Percentiles rank a stretch among this genome's conserved stretches.
Evolutionary conservation across 1,140 invertebrate genomes (phyloP).

Genomic region (Scaptomyza graminum): DNA sequence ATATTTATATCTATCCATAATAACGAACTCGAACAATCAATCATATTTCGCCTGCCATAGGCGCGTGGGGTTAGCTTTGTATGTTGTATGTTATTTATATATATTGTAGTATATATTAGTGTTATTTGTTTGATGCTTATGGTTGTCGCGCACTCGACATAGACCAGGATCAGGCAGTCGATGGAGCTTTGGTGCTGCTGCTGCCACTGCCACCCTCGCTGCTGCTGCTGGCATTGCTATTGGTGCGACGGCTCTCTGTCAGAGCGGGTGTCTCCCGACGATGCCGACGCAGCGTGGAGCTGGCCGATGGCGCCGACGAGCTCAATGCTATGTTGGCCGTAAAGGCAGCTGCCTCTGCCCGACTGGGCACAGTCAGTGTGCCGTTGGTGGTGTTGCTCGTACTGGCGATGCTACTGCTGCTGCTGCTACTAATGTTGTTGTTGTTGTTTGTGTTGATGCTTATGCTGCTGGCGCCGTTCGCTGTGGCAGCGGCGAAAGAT

Average conservation of each 20-base stretch:
- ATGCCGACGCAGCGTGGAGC: constrained; percentile 72
- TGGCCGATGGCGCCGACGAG: constrained; percentile 74
- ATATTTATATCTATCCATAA: constrained; percentile 44
- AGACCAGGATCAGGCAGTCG: constrained; percentile 76
- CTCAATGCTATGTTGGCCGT: constrained; percentile 74
- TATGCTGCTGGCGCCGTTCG: constrained; percentile 54
- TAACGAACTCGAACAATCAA: constrained; percentile 76
- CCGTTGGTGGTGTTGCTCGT: constrained; percentile 25
- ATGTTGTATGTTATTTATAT: constrained; percentile 5
- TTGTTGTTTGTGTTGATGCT: constrained; percentile 5
- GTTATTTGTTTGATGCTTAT: constrained; percentile 39
- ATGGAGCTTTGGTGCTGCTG: constrained; percentile 54
- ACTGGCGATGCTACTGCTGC: constrained; percentile 9
- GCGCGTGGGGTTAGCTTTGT: constrained; percentile 74
- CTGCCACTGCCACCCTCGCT: constrained; percentile 30
- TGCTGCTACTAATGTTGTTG: constrained; percentile 3
- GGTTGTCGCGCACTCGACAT: constrained; percentile 56
- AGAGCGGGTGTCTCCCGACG: constrained; percentile 63
- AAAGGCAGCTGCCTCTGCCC: constrained; percentile 71
- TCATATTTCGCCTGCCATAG: constrained; percentile 77
- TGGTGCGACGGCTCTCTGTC: constrained; percentile 64
- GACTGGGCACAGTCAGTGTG: constrained; percentile 68
- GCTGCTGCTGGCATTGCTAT: constrained; percentile 68
- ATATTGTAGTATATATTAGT: constrained; percentile 16
- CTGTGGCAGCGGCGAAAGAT: constrained; percentile 77